Conservation (phyloP, 2,888 invertebrate species). For the Smittia aterrima region DNA sequence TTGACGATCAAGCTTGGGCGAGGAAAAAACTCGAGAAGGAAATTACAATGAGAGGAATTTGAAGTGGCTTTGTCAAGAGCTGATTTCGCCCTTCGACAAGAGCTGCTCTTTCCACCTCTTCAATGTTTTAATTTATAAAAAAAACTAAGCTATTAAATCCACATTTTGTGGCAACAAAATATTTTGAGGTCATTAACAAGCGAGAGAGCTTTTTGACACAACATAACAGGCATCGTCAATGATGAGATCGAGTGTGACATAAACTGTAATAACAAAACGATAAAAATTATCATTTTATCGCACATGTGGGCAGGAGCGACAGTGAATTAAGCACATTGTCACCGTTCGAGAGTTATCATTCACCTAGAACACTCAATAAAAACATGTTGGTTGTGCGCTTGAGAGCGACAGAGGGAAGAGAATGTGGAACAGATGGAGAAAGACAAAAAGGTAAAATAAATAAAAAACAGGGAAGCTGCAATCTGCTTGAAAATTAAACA, state of each 20-base stretch:
- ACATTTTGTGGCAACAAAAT: slow-evolving; percentile 2
- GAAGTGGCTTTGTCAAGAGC: neutral
- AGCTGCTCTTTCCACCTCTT: neutral
- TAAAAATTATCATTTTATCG: slow-evolving; percentile 13
- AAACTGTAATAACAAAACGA: slow-evolving; percentile 10
- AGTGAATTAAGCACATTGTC: slow-evolving; percentile 17
- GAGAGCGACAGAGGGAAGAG: neutral
- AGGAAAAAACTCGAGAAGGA: neutral
- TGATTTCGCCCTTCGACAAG: neutral
- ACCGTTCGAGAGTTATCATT: neutral
- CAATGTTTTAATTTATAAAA: neutral
- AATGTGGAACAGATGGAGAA: neutral
- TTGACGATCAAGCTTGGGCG: neutral
- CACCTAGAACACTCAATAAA: slow-evolving; percentile 7
- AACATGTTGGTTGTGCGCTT: neutral
- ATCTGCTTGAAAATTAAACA: slow-evolving; percentile 36
- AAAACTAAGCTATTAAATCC: neutral
- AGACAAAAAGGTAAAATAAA: neutral
- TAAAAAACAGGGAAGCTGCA: neutral
- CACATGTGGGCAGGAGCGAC: slow-evolving; percentile 3
- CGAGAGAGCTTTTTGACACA: slow-evolving; percentile 2
- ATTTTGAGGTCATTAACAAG: neutral
- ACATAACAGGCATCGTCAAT: neutral
- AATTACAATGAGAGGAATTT: neutral
- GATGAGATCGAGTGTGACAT: neutral